phyloP scores from a whole-genome alignment of 2,113 vertebrate genomes.

The Zosterops hypoxanthus region DNA sequence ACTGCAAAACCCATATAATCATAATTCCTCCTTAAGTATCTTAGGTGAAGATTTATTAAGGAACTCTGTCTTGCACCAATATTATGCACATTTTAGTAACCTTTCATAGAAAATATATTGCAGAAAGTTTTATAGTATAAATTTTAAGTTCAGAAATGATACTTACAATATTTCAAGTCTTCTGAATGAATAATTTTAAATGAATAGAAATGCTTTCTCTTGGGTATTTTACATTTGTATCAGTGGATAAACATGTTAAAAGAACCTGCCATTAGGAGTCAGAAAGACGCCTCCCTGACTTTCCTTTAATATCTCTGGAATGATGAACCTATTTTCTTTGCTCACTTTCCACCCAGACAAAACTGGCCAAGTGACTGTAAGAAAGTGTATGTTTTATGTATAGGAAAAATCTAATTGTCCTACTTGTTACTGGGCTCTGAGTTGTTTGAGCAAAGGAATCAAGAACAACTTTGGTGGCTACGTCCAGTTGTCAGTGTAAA shows the following conservation, averaged over 20 bases:
- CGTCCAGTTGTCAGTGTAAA: background rate
- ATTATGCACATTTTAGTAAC: background rate
- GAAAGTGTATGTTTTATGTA: accelerated
- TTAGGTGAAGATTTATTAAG: background rate
- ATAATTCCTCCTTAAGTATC: background rate
- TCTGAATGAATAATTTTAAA: background rate
- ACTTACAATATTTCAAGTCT: background rate
- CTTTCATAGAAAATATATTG: background rate
- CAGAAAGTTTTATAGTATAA: background rate
- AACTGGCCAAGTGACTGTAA: background rate
- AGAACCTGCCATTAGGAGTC: background rate
- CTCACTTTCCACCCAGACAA: background rate
- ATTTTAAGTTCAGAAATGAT: background rate
- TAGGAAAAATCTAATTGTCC: background rate
- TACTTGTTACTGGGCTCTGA: background rate
- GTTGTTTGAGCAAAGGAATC: background rate
- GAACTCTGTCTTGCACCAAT: background rate
- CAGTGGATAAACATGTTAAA: background rate
- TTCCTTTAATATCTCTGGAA: background rate
- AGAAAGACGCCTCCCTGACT: background rate
- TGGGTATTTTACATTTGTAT: background rate
- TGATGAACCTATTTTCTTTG: background rate
- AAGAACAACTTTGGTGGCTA: background rate
- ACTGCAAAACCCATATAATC: background rate
- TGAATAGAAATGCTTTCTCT: background rate